A percentile compares a stretch with the other conserved stretches of the same genome.
Conservation (phyloP, 2,888 invertebrate genomes). For the Eilema caniola region DNA sequence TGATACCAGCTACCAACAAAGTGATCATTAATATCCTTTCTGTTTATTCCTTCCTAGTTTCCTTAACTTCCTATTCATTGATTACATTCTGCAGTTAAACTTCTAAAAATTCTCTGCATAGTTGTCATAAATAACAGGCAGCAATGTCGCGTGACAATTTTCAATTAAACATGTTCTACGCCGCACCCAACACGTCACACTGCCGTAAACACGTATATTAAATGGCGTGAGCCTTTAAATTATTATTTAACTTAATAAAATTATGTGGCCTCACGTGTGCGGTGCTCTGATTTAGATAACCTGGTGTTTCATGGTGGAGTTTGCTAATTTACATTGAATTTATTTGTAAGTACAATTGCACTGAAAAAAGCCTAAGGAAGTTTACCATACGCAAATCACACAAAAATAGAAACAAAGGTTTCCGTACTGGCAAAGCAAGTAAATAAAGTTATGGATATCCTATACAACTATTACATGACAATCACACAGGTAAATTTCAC, state of each 20-base stretch:
- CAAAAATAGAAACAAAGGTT: too few relatives aligned
- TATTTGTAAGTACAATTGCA: background rate
- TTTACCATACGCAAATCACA: too few relatives aligned
- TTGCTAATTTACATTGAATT: conserved; percentile 4
- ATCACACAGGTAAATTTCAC: too few relatives aligned
- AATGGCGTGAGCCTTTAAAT: conserved; percentile 56
- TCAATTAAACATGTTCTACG: conserved; percentile 60
- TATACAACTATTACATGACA: too few relatives aligned
- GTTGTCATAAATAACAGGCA: conserved; percentile 35
- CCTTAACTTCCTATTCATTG: background rate
- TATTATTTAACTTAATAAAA: conserved; percentile 54
- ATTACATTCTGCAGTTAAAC: background rate
- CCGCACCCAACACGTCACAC: conserved; percentile 56
- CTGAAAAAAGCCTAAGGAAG: too few relatives aligned
- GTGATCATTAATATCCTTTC: background rate
- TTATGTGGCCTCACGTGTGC: conserved; percentile 42
- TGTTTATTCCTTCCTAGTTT: background rate
- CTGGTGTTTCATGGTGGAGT: conserved; percentile 13
- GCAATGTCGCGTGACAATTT: conserved; percentile 61
- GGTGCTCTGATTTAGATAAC: conserved; percentile 47
- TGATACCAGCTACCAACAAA: too few relatives aligned
- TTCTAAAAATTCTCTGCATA: conserved; percentile 15
- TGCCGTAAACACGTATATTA: conserved; percentile 57
- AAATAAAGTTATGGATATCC: too few relatives aligned
- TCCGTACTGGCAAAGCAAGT: too few relatives aligned